phyloP scores from a whole-genome alignment of 2,113 vertebrate species.

The Heterotilapia buettikoferi region DNA sequence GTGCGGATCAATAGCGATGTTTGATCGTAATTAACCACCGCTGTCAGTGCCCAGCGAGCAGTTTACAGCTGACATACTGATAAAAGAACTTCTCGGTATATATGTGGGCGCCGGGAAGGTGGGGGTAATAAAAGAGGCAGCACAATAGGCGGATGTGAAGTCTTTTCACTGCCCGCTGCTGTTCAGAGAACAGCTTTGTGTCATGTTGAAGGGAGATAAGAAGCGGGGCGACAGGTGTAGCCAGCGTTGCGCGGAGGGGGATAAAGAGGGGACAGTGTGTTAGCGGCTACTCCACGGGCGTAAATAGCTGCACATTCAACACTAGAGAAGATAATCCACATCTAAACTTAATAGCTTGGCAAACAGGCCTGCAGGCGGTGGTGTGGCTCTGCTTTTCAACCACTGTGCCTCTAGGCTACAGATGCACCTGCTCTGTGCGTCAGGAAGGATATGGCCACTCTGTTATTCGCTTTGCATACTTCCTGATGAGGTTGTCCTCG shows the following conservation, averaged over 20 bases:
- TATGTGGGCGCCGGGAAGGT: not conserved
- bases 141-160: not conserved
- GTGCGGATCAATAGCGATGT: not conserved
- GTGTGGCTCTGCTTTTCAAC: not conserved
- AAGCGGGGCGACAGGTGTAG: conserved; percentile 45
- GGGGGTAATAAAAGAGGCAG: not conserved
- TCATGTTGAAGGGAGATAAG: conserved; percentile 15
- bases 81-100: conserved; percentile 17
- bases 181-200: not conserved
- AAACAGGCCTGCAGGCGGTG: not conserved
- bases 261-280: not conserved
- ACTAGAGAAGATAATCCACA: not conserved
- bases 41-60: not conserved
- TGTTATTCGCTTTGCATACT: conserved; percentile 97
- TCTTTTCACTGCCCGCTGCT: not conserved
- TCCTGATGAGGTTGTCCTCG: conserved; percentile 97
- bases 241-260: not conserved
- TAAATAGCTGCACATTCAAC: not conserved
- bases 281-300: not conserved
- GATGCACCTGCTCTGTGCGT: conserved; percentile 19
- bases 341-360: not conserved
- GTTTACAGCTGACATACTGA: not conserved
- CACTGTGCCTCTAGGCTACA: not conserved
- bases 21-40: not conserved
- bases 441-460: conserved; percentile 99